Base-by-base conservation (phyloP, 2,888 invertebrate genomes). In the Cephus sareptanus region DNA sequence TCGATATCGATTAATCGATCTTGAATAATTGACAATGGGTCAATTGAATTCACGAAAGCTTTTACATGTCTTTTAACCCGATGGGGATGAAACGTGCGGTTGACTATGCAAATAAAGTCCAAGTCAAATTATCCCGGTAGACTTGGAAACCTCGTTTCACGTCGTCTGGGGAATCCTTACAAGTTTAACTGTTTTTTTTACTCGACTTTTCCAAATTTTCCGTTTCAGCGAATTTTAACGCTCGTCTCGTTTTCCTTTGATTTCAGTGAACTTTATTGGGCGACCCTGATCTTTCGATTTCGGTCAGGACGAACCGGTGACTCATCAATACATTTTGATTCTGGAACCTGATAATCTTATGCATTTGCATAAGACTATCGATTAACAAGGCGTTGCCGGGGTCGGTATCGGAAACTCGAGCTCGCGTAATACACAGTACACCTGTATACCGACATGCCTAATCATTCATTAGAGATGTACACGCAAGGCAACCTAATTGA, bases 341-440 rank as follows among this genome's bases (percentile, higher is more conserved):
- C 30, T 34, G 71, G 12, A 33, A 34, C 4, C 12, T 6, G 71
- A 71, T 30, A 71, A 2, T 13, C 30, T 15, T 23, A 9, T 6
- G 71, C 71, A 30, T 71, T 71, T 71, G 71, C 71, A 71, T 71
- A 71, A 71, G 71, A 34, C 71, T 71, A 71, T 71, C 71, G 23
- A 34, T 71, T 71, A 71, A 30, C 71, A 15, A n/a, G 71, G 30
- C 30, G 71, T 30, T 71, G 71, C 34, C 12, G 30, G 71, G 71
- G 31, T 71, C 11, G 9, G 71, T 15, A 33, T 11, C 9, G 34
- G 23, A 71, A 31, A 23, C 15, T 33, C 71, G 71, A 6, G 71
- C 12, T 34, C 30, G 23, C 23, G 71, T 71, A 71, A 30, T 15
- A 71, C 71, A 71, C 30, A 11, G 31, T 31, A 9, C 30, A 56